These are phyloP conservation scores for Eupristina koningsbergeri DNA, from an alignment of 1,140 invertebrate species.

Conservation along the genomic window DNA sequence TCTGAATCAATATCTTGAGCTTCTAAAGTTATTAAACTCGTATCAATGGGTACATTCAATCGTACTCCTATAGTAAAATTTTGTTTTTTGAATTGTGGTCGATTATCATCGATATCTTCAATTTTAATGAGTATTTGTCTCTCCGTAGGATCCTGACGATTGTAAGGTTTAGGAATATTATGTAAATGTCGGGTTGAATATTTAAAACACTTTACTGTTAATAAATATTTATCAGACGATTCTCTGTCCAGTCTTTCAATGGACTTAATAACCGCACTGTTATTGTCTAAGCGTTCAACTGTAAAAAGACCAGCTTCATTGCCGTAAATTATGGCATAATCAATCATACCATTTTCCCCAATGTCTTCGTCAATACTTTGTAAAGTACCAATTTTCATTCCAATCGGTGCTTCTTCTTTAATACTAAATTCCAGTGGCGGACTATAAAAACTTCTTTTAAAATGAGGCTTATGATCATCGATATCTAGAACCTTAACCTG, in stretches of 20 bases:
- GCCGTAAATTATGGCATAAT: slow-evolving; percentile 82
- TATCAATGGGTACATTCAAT: slow-evolving; percentile 83
- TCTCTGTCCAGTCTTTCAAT: slow-evolving; percentile 81
- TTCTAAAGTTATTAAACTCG: slow-evolving; percentile 78
- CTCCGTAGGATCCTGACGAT: slow-evolving; percentile 81
- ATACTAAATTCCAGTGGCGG: slow-evolving; percentile 78
- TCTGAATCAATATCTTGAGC: slow-evolving; percentile 81
- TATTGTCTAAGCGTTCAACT: slow-evolving; percentile 78
- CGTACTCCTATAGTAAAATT: slow-evolving; percentile 83
- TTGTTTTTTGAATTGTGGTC: slow-evolving; percentile 78
- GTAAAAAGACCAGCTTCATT: slow-evolving; percentile 81
- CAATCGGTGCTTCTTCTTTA: slow-evolving; percentile 79
- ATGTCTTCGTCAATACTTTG: slow-evolving; percentile 83
- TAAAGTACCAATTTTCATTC: slow-evolving; percentile 79
- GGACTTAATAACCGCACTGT: slow-evolving; percentile 77
- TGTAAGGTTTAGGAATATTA: slow-evolving; percentile 75
- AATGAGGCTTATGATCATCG: slow-evolving; percentile 86
- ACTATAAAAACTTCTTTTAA: slow-evolving; percentile 80
- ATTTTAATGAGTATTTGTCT: slow-evolving; percentile 79
- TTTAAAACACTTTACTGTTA: slow-evolving; percentile 84
- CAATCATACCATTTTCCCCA: slow-evolving; percentile 83
- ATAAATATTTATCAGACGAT: slow-evolving; percentile 73
- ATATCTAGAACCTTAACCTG: slow-evolving; percentile 82
- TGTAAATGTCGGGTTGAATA: slow-evolving; percentile 70
- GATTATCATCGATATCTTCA: slow-evolving; percentile 83